Conservation (phyloP, 2,888 invertebrate genomes). For the Meiosimyza decipiens region DNA sequence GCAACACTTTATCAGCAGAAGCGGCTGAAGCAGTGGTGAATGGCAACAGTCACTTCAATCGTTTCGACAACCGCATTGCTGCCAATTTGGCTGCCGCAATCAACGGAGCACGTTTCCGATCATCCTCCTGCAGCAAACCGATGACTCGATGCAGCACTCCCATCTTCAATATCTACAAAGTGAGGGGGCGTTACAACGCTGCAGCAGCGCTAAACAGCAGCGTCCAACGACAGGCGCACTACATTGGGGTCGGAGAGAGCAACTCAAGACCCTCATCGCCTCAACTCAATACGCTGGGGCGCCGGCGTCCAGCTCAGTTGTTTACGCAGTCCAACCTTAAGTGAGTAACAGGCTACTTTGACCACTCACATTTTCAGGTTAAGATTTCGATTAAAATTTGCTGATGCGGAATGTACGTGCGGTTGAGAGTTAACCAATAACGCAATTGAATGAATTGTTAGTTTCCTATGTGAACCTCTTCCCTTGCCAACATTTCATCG, state of each 20-base stretch:
- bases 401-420: no score
- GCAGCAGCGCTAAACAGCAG: slow-evolving; percentile 11
- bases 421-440: no score
- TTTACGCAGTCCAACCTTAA: slow-evolving; percentile 62
- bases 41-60: slow-evolving; percentile 59
- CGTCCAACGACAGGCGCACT: slow-evolving; percentile 19
- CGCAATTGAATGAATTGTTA: no score
- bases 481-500: no score
- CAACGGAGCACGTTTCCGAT: slow-evolving; percentile 57
- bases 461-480: no score
- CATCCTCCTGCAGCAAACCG: slow-evolving; percentile 55
- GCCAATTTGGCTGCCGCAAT: slow-evolving; percentile 59
- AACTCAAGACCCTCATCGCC: slow-evolving; percentile 31
- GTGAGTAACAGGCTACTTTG: slow-evolving; percentile 53
- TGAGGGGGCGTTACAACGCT: neutral
- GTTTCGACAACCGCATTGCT: slow-evolving; percentile 60
- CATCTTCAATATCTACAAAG: no score
- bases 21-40: slow-evolving; percentile 44
- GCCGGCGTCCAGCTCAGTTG: slow-evolving; percentile 58
- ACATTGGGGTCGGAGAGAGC: neutral
- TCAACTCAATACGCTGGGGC: slow-evolving; percentile 38
- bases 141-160: neutral
- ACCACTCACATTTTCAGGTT: no score
- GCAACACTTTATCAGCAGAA: slow-evolving; percentile 40
- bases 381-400: no score